Base-by-base conservation (phyloP, 2,797 vertebrate species). In the Eulemur mongoz region DNA sequence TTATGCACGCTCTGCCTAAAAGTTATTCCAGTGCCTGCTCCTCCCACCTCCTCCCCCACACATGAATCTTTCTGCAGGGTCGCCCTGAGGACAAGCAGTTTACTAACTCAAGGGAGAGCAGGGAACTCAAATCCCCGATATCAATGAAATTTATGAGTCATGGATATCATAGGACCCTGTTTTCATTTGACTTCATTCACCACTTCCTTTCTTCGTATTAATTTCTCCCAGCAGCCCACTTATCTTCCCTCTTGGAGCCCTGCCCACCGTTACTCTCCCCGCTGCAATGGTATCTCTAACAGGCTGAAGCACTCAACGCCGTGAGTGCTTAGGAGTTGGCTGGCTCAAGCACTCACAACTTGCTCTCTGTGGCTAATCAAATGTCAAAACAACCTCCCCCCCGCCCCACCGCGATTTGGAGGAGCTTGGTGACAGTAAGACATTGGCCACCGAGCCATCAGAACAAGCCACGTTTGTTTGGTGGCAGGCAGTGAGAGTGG, bases 371-470 rank as follows among this genome's bases (percentile, higher is more conserved):
- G 91, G 97, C 96, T 97, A 95, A 98, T 98, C 98, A 97, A 94
- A 98, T 91, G 98, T 97, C 98, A 96, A 97, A 98, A 98, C 98
- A 96, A 89, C 96, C 97, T 97, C 38, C 96, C 95, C 10, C 45
- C 45, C 45, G 45, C 40, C 40, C 40, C 40, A 40, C 40, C 22
- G 96, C 6, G 76, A 89, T 94, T 57, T 97, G 67, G 96, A 98
- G 98, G 95, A 97, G 97, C 97, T 95, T 97, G 63, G 75, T 97
- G 97, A 93, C 97, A 97, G 98, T 96, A 91, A 98, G 96, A 95
- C 95, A 1, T 30, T 93, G 63, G 35, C 96, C 54, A 38, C 93
- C 0, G 85, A 91, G 82, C 82, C 92, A 15, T 0, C 45, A 32
- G 96, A 96, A 94, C 69, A 18, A 40, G 9, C 84, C 89, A 0